Evolutionary conservation across 2,113 vertebrate species (phyloP).

Genomic region (Psittacula cyanocephala): DNA sequence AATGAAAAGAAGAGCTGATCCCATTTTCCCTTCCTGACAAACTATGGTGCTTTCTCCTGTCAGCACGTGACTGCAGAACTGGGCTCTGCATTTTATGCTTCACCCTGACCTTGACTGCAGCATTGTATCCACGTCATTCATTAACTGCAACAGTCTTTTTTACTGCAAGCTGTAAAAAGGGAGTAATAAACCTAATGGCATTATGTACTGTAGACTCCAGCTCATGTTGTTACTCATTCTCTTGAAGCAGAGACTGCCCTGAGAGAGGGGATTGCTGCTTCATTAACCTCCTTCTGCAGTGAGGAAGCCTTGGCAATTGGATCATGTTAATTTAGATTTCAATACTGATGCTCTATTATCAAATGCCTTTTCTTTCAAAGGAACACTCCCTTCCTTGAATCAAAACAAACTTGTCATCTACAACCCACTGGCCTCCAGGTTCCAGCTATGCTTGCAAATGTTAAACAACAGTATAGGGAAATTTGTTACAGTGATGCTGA

Average conservation of each 20-base stretch:
- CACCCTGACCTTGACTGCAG: background rate
- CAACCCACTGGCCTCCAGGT: background rate
- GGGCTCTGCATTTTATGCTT: background rate
- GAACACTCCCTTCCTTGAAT: background rate
- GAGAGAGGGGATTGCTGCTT: background rate
- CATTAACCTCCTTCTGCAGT: conserved; percentile 5
- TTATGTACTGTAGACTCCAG: background rate
- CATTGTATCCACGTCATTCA: background rate
- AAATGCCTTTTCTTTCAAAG: background rate
- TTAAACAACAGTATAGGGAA: background rate
- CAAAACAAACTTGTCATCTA: conserved; percentile 1
- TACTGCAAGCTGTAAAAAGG: background rate
- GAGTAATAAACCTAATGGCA: conserved; percentile 19
- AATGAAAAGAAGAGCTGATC: background rate
- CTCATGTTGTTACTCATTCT: background rate
- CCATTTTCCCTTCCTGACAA: background rate
- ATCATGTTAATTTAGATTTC: conserved; percentile 4
- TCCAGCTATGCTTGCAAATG: background rate
- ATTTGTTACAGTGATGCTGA: background rate
- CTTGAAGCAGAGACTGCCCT: background rate
- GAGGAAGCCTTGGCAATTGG: background rate
- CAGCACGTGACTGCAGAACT: background rate
- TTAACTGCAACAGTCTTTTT: background rate
- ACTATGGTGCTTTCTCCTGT: background rate
- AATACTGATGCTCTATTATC: background rate